Evolutionary conservation across 2,888 invertebrate species (phyloP).

Genomic region (Microctonus aethiopoides): DNA sequence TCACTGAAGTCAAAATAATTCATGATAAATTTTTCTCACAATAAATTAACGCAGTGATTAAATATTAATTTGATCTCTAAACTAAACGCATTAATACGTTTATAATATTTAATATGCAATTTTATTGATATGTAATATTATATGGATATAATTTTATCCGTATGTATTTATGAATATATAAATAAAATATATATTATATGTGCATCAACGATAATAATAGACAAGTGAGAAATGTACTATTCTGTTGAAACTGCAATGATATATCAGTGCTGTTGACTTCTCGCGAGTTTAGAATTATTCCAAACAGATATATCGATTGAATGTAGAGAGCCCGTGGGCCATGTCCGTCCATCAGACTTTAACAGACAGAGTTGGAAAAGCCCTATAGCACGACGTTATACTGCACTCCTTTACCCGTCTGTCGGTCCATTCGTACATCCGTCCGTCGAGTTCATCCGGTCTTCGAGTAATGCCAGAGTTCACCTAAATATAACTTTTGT

Average conservation of each 20-base stretch:
- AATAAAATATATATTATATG: neutral
- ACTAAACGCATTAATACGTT: too few species aligned
- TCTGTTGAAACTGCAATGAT: too few species aligned
- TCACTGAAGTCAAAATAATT: too few species aligned
- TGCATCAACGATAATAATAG: neutral
- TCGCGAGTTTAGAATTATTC: slow-evolving; percentile 29
- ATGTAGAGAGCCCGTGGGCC: slow-evolving; percentile 45
- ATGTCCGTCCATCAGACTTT: slow-evolving; percentile 50
- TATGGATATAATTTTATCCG: neutral
- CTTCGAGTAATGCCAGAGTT: slow-evolving; percentile 56
- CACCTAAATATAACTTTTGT: slow-evolving; percentile 57
- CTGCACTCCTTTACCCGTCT: slow-evolving; percentile 41
- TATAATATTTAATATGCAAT: neutral
- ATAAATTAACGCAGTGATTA: neutral
- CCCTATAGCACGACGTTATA: slow-evolving; percentile 35
- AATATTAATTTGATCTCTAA: too few species aligned
- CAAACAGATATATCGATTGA: slow-evolving; percentile 50
- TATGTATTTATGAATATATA: neutral
- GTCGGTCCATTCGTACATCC: slow-evolving; percentile 46
- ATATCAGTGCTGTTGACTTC: neutral
- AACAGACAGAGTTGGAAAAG: slow-evolving; percentile 48
- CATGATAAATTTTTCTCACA: too few species aligned
- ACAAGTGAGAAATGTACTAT: neutral
- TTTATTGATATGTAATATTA: neutral
- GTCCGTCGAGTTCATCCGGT: slow-evolving; percentile 44